Evolutionary conservation across 2,888 invertebrate species (phyloP).

Genomic region (Ormyrus labotus): DNA sequence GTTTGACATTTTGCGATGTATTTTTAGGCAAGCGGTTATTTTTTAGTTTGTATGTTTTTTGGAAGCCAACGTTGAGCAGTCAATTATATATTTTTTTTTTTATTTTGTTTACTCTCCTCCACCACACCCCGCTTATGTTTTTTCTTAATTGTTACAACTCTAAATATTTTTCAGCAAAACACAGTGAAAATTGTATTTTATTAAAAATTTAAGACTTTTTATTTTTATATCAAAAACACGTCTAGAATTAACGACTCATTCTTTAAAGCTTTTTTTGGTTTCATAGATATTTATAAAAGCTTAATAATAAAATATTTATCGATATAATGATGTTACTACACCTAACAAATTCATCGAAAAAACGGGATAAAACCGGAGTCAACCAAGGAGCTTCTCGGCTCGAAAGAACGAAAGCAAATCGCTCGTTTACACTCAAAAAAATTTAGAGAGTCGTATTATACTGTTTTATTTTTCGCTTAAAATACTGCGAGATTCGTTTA

Average conservation of each 20-base stretch:
- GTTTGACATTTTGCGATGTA: constrained; percentile 48
- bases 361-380: background rate
- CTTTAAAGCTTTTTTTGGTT: constrained; percentile 44
- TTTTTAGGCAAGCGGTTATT: constrained; percentile 46
- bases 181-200: constrained; percentile 53
- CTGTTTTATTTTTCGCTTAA: constrained; percentile 9
- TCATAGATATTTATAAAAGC: constrained; percentile 56
- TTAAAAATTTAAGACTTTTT: constrained; percentile 51
- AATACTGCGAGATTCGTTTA: constrained; percentile 29
- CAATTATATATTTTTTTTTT: constrained; percentile 30
- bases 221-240: constrained; percentile 55
- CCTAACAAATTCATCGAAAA: constrained; percentile 47
- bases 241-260: constrained; percentile 50
- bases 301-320: constrained; percentile 50
- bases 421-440: constrained; percentile 39
- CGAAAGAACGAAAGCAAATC: background rate
- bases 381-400: background rate
- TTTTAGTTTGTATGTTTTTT: constrained; percentile 44
- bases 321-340: constrained; percentile 34
- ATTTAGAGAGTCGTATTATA: constrained; percentile 35
- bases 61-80: constrained; percentile 56
- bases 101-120: background rate
- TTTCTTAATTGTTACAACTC: constrained; percentile 40
- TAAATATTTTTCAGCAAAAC: constrained; percentile 56
- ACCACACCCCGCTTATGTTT: constrained; percentile 7